phyloP scores from a whole-genome alignment of 2,113 vertebrate genomes.

The Hymenochirus boettgeri region DNA sequence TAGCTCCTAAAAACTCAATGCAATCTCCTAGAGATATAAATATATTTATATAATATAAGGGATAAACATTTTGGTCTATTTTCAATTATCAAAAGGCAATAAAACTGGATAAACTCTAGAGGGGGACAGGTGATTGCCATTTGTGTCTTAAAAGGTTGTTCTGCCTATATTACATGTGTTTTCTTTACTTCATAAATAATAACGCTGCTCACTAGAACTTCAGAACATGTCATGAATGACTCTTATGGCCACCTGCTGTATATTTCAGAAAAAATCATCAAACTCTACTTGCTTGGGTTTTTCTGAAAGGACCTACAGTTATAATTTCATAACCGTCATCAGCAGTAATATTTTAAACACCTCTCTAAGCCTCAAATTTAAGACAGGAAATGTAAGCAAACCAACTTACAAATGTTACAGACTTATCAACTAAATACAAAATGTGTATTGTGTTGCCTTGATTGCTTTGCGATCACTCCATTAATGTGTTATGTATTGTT shows the following conservation, averaged over 20 bases:
- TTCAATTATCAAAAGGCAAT: background rate
- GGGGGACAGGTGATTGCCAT: background rate
- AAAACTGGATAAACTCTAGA: background rate
- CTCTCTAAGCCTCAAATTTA: background rate
- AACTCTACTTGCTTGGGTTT: slow-evolving; percentile 32
- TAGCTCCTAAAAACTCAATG: too few species aligned
- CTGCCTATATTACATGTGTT: background rate
- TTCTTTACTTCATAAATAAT: background rate
- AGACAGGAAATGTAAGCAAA: background rate
- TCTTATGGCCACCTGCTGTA: slow-evolving; percentile 17
- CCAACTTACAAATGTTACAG: background rate
- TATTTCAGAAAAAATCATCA: slow-evolving; percentile 19
- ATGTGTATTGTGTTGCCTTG: background rate
- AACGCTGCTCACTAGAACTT: slow-evolving; percentile 21
- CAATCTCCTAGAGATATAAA: too few species aligned
- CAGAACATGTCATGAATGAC: slow-evolving; percentile 8
- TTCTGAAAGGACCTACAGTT: background rate
- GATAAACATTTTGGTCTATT: too few species aligned
- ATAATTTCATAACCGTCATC: background rate
- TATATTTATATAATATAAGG: too few species aligned
- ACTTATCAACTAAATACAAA: background rate
- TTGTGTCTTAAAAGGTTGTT: background rate
- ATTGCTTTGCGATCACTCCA: background rate
- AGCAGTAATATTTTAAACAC: too few species aligned
- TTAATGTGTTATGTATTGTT: background rate